Evolutionary conservation across 2,888 invertebrate genomes (phyloP).

Genomic region (Halictus ligatus): DNA sequence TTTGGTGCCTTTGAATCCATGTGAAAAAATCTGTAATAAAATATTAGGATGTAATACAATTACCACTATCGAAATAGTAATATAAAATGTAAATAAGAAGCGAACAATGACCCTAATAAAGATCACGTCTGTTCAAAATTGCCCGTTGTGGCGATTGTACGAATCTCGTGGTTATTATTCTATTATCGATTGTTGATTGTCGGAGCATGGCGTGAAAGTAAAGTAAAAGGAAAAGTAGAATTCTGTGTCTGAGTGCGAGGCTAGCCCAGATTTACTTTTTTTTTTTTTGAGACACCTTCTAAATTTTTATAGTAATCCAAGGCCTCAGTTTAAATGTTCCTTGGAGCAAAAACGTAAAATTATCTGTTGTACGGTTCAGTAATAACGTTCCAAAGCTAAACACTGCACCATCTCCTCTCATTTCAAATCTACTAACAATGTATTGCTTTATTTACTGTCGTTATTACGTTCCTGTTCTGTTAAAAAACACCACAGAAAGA

Average conservation of each 20-base stretch:
- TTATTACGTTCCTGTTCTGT: background rate
- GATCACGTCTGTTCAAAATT: background rate
- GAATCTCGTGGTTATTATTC: background rate
- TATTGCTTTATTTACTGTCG: too few relatives aligned
- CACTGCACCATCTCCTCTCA: too few relatives aligned
- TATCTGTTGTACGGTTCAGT: too few relatives aligned
- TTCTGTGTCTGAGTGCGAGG: background rate
- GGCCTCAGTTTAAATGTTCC: too few relatives aligned
- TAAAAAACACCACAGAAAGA: background rate
- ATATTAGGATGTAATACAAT: background rate
- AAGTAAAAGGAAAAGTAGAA: background rate
- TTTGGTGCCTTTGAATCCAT: constrained; percentile 12
- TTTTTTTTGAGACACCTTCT: too few relatives aligned
- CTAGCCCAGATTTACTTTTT: background rate
- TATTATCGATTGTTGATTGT: background rate
- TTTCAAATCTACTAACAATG: too few relatives aligned
- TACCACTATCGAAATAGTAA: background rate
- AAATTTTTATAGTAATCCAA: too few relatives aligned
- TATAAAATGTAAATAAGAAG: background rate
- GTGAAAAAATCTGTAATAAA: background rate
- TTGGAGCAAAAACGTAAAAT: too few relatives aligned
- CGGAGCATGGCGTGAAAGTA: background rate
- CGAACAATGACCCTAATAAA: background rate
- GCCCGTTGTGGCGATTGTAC: background rate
- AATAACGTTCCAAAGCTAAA: too few relatives aligned